Conservation (phyloP, 1,140 invertebrate species). For the Geopemphigus sp. region DNA sequence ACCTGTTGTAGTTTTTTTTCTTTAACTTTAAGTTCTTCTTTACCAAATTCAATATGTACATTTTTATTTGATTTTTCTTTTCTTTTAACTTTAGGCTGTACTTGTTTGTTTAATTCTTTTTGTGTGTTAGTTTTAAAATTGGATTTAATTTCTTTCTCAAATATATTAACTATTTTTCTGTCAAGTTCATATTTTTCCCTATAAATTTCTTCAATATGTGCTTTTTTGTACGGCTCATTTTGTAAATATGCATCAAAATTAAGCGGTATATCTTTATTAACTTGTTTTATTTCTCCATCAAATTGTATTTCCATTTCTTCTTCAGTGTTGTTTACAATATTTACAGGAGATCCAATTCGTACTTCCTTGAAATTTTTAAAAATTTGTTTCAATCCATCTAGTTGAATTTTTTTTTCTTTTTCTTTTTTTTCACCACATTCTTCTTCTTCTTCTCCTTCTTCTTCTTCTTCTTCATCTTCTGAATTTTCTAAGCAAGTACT, state of each 20-base stretch:
- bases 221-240: neutral
- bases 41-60: no score
- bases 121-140: neutral
- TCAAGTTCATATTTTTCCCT: neutral
- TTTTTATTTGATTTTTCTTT: no score
- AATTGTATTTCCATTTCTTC: neutral
- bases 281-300: neutral
- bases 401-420: neutral
- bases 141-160: neutral
- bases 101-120: neutral
- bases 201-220: neutral
- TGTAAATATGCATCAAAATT: neutral
- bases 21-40: no score
- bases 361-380: neutral
- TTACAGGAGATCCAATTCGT: neutral
- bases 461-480: slow-evolving; percentile 50
- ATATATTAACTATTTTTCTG: neutral
- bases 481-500: slow-evolving; percentile 4
- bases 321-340: neutral
- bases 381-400: neutral
- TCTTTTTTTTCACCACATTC: neutral
- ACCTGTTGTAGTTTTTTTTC: no score
- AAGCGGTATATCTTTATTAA: neutral
- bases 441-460: slow-evolving; percentile 44
- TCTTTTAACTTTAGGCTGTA: no score